A percentile compares a stretch with the other conserved stretches of the same genome.
Evolutionary conservation across 2,888 invertebrate species (phyloP).

Genomic region (Acrobeloides nanus): DNA sequence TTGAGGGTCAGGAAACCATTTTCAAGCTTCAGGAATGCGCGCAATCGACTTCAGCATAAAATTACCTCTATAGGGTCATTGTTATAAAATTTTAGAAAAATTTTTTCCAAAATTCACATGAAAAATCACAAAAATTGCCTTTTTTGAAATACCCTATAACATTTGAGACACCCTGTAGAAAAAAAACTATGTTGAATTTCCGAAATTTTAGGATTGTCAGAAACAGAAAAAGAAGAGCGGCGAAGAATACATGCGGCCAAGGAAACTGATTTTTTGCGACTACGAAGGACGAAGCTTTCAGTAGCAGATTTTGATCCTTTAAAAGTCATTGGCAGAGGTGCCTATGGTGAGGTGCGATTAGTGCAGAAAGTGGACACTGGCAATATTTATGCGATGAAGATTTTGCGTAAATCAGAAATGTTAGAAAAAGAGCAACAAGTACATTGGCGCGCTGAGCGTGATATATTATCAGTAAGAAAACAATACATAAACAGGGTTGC

Average conservation of each 20-base stretch:
- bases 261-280: conserved; percentile 92
- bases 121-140: too few species aligned
- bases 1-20: too few species aligned
- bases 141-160: too few species aligned
- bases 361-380: conserved; percentile 99
- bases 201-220: conserved; percentile 32
- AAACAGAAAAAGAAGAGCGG: conserved; percentile 72
- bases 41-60: too few species aligned
- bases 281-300: conserved; percentile 70
- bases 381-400: conserved; percentile 99
- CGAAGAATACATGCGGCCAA: conserved; percentile 91
- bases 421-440: conserved; percentile 86
- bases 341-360: conserved; percentile 66
- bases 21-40: too few species aligned
- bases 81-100: too few species aligned
- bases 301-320: conserved; percentile 97
- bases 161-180: too few species aligned
- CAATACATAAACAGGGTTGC: too few species aligned
- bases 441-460: conserved; percentile 75
- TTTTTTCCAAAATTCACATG: too few species aligned
- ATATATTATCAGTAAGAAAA: conserved; percentile 90
- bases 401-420: conserved; percentile 96
- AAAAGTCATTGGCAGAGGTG: conserved; percentile 66
- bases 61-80: too few species aligned
- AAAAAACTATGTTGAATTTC: too few species aligned